Conservation (phyloP, 2,113 vertebrate genomes). For the Anhinga anhinga region DNA sequence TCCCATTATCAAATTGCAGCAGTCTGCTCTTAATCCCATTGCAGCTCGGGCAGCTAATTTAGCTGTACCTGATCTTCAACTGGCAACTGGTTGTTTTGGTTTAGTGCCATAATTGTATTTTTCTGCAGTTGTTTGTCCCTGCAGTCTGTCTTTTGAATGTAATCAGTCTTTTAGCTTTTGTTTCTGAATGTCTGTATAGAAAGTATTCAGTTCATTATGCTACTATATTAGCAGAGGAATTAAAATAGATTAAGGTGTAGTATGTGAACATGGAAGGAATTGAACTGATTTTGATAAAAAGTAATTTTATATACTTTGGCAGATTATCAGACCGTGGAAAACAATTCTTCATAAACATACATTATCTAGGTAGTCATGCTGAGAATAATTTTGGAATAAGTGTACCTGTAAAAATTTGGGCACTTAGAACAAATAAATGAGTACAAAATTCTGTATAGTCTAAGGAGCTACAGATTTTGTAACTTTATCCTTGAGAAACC, state of each 20-base stretch:
- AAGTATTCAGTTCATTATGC: neutral
- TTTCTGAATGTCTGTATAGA: neutral
- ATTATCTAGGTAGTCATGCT: neutral
- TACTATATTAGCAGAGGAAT: neutral
- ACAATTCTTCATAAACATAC: neutral
- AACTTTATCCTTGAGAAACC: neutral
- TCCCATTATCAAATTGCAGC: neutral
- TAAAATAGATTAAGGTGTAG: neutral
- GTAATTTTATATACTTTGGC: neutral
- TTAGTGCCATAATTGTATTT: neutral
- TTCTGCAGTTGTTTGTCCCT: neutral
- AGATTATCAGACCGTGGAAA: neutral
- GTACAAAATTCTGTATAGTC: neutral
- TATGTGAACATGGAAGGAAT: neutral
- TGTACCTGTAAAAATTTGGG: neutral
- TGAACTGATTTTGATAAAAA: neutral
- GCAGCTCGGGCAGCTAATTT: neutral
- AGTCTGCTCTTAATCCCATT: neutral
- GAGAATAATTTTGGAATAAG: neutral
- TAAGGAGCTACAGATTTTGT: neutral
- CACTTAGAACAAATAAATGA: neutral
- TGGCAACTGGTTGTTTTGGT: neutral
- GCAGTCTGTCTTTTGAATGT: neutral
- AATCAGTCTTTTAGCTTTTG: neutral
- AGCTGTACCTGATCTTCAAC: neutral